phyloP scores from a whole-genome alignment of 2,888 invertebrate genomes.

The Leptothorax acervorum region DNA sequence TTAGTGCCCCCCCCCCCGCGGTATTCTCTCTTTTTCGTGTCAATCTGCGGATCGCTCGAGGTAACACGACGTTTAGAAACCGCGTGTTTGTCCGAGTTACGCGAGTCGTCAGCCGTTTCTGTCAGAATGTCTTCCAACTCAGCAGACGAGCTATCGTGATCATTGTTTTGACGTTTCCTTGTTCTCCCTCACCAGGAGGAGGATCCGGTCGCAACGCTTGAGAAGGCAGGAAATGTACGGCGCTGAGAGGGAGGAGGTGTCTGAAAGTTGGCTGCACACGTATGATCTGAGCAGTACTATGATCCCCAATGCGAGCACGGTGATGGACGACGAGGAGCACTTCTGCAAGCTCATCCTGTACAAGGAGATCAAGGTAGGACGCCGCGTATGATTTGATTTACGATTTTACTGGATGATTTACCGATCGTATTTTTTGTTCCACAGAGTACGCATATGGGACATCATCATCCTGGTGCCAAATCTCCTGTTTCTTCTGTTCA shows the following conservation, averaged over 20 bases:
- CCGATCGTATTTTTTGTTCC: constrained; percentile 50
- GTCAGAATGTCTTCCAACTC: not conserved
- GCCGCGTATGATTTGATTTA: not conserved
- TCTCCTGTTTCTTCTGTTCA: constrained; percentile 90
- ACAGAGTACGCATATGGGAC: constrained; percentile 94
- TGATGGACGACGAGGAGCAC: constrained; percentile 84
- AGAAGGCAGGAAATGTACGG: constrained; percentile 77
- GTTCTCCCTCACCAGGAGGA: constrained; percentile 34
- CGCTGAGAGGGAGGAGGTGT: constrained; percentile 80
- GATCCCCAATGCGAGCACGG: constrained; percentile 82
- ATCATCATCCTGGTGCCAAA: constrained; percentile 92
- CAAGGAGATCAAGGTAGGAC: constrained; percentile 89
- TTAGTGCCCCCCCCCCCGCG: not conserved
- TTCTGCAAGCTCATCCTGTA: constrained; percentile 91
- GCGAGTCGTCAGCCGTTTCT: not conserved
- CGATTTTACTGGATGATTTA: not conserved
- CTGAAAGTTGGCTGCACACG: constrained; percentile 81
- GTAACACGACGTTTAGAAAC: not conserved
- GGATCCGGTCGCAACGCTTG: constrained; percentile 28
- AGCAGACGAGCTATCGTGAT: not conserved
- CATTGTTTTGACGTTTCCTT: constrained; percentile 22
- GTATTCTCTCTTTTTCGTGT: not conserved
- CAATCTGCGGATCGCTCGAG: not conserved
- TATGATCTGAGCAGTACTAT: constrained; percentile 82
- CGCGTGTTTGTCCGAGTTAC: no score